phyloP scores from a whole-genome alignment of 2,797 vertebrate genomes.

The Peromyscus attwateri region DNA sequence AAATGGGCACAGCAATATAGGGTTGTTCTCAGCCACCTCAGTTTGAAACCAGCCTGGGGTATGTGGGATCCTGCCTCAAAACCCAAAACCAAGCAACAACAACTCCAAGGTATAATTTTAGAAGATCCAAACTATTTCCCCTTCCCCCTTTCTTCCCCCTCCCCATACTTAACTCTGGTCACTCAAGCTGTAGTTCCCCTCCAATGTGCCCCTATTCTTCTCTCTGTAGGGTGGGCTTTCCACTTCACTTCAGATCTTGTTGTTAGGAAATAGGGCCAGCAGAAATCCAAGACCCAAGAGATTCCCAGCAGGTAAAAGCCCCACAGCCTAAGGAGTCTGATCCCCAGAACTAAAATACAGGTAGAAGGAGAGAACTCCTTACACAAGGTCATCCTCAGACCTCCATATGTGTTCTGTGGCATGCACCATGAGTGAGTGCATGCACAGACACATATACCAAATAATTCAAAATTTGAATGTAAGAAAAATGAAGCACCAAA shows the following conservation, averaged over 20 bases:
- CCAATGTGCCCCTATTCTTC: not conserved
- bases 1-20: not conserved
- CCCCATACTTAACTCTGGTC: not conserved
- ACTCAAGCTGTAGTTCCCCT: not conserved
- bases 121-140: not conserved
- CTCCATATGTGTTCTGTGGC: not conserved
- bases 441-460: not conserved
- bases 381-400: not conserved
- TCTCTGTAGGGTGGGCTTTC: not conserved
- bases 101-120: not conserved
- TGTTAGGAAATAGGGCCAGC: constrained; percentile 3
- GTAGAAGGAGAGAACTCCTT: not conserved
- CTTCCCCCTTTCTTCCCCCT: not conserved
- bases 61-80: not conserved
- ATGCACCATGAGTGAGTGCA: not conserved
- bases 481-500: not conserved
- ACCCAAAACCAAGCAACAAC: not conserved
- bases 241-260: not conserved
- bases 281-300: not conserved
- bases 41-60: not conserved
- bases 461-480: not conserved
- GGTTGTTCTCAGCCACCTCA: not conserved
- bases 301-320: no score
- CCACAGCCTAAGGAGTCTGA: not conserved
- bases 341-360: not conserved